phyloP scores from a whole-genome alignment of 2,888 invertebrate genomes.

The Uloborus plumipes region DNA sequence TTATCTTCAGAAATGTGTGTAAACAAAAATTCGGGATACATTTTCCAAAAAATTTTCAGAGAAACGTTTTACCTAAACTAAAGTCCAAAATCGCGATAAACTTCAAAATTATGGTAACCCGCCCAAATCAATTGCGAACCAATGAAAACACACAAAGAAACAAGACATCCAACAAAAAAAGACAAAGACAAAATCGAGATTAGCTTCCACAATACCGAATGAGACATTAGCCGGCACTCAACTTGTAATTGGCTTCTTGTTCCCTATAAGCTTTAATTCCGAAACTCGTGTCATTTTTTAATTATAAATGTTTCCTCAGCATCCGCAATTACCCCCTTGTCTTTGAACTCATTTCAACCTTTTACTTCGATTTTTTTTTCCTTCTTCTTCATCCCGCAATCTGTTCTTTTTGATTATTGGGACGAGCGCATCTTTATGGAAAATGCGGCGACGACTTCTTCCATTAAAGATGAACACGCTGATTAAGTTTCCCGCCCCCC shows the following conservation, averaged over 20 bases:
- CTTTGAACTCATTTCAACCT: slow-evolving; percentile 60
- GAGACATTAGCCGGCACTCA: slow-evolving; percentile 38
- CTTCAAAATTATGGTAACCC: slow-evolving; percentile 14
- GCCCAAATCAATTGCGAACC: not conserved
- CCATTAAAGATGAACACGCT: slow-evolving; percentile 60
- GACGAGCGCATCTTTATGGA: slow-evolving; percentile 37
- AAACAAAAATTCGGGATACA: too few species aligned
- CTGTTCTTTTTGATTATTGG: slow-evolving; percentile 58
- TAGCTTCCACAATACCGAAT: slow-evolving; percentile 48
- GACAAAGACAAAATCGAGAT: slow-evolving; percentile 34
- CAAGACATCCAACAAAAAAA: slow-evolving; percentile 5
- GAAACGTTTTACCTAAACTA: not conserved
- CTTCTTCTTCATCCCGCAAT: not conserved
- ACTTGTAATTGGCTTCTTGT: slow-evolving; percentile 60
- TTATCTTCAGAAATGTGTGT: too few species aligned
- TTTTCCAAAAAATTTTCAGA: too few species aligned
- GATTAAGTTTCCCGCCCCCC: slow-evolving; percentile 32
- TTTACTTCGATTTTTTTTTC: slow-evolving; percentile 33
- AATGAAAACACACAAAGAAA: slow-evolving; percentile 20
- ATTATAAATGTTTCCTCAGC: slow-evolving; percentile 62
- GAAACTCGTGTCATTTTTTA: slow-evolving; percentile 64
- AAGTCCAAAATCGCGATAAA: slow-evolving; percentile 23
- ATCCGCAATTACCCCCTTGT: slow-evolving; percentile 52
- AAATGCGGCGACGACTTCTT: slow-evolving; percentile 36
- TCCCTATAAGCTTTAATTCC: slow-evolving; percentile 50